Conservation (phyloP, 2,888 invertebrate species). For the Palloptera scutellata region DNA sequence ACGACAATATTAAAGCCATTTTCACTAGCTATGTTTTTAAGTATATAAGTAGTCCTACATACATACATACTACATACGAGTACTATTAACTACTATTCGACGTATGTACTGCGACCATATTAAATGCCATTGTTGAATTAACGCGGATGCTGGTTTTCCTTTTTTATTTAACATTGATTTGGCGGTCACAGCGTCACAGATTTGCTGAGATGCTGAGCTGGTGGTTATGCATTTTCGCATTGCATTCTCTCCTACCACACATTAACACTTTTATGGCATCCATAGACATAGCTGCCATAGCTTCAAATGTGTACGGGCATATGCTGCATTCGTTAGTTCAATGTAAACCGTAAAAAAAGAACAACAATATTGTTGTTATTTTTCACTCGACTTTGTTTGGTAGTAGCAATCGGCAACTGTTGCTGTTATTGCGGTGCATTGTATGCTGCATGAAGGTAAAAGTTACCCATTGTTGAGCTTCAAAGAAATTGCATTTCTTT, state of each 20-base stretch:
- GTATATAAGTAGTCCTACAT: no score
- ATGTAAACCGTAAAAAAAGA: no score
- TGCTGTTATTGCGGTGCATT: not conserved
- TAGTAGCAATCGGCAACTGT: not conserved
- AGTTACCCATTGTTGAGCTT: no score
- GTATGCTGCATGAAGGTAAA: no score
- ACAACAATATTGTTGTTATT: no score
- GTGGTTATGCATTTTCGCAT: not conserved
- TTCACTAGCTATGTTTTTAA: not conserved
- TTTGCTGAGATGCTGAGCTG: not conserved
- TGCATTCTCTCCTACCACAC: not conserved
- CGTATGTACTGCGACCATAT: not conserved
- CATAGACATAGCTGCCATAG: not conserved
- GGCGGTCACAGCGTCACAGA: conserved; percentile 10
- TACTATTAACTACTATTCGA: not conserved
- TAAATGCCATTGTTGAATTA: not conserved
- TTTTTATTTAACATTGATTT: conserved; percentile 9
- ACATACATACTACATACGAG: not conserved
- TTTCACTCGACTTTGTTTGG: not conserved
- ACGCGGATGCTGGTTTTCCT: not conserved
- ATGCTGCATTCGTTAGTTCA: not conserved
- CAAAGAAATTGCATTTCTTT: no score
- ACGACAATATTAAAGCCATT: not conserved
- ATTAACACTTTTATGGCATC: conserved; percentile 20
- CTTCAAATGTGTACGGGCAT: not conserved